Percentiles rank a stretch among this genome's conserved stretches.
phyloP scores from a whole-genome alignment of 1,140 invertebrate species.

The Lepidurus apus region DNA sequence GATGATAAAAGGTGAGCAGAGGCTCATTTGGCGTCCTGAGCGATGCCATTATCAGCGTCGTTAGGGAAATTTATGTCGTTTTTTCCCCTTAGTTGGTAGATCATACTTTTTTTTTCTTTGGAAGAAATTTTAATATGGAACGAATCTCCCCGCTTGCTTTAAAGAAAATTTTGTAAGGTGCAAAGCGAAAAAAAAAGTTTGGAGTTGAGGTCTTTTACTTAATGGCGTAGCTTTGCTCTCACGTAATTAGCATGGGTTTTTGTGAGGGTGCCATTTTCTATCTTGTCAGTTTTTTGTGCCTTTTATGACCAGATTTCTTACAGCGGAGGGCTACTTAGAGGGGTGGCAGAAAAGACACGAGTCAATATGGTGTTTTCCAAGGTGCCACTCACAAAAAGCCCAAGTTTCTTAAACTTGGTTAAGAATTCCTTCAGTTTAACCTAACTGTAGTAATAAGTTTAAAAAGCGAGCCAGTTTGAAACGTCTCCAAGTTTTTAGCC shows the following conservation, averaged over 20 bases:
- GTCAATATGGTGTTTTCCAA: no score
- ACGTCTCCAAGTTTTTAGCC: neutral
- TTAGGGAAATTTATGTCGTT: neutral
- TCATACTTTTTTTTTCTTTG: neutral
- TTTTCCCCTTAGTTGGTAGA: neutral
- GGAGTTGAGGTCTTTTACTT: neutral
- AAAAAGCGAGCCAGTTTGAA: neutral
- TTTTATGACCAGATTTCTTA: neutral
- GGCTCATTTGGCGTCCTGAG: neutral
- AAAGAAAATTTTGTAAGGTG: neutral
- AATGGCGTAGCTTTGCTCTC: slow-evolving; percentile 4
- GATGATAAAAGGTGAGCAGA: neutral
- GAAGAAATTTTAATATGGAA: neutral
- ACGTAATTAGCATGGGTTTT: neutral
- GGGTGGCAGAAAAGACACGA: neutral
- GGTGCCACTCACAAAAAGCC: no score
- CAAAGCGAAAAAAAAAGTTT: neutral
- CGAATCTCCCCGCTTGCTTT: neutral
- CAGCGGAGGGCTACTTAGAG: neutral
- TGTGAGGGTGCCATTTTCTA: neutral
- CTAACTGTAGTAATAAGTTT: neutral
- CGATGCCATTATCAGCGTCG: neutral
- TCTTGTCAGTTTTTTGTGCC: neutral
- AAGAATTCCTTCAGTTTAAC: neutral
- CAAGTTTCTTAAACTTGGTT: neutral